These are phyloP conservation scores for Cherax quadricarinatus DNA, from an alignment of 1,140 invertebrate genomes.

Conservation along the genomic window DNA sequence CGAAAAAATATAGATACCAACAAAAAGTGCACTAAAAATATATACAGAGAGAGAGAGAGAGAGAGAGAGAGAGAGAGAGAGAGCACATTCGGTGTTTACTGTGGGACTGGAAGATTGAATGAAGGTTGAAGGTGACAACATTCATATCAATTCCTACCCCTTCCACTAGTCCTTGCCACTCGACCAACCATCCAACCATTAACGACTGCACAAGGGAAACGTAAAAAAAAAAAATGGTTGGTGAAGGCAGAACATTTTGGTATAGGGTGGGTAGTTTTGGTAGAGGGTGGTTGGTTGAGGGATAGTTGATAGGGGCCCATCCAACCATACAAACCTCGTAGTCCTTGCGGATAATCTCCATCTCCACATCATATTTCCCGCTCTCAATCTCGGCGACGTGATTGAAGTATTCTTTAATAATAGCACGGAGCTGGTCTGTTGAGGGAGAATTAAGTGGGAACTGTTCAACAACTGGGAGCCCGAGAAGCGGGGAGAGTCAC, in stretches of 20 bases:
- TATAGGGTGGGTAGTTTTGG: background rate
- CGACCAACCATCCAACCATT: conserved; percentile 55
- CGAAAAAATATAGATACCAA: conserved; percentile 27
- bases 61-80: too few species aligned
- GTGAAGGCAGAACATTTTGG: background rate
- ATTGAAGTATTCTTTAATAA: conserved; percentile 83
- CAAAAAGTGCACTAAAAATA: conserved; percentile 15
- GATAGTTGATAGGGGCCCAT: background rate
- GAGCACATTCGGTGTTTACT: conserved; percentile 6
- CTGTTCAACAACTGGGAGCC: background rate
- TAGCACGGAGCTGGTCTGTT: conserved; percentile 79
- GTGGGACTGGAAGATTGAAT: conserved; percentile 52
- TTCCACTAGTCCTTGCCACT: background rate
- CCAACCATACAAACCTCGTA: conserved; percentile 84
- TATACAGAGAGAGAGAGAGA: background rate
- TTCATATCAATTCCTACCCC: conserved; percentile 43
- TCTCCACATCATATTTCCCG: conserved; percentile 98
- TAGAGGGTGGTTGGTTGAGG: conserved; percentile 12
- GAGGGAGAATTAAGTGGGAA: conserved; percentile 75
- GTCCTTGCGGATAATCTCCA: conserved; percentile 97
- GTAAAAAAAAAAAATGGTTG: background rate
- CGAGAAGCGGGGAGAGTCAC: too few species aligned
- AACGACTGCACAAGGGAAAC: background rate
- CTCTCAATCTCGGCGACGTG: conserved; percentile 93
- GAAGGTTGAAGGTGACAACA: conserved; percentile 21